These are phyloP conservation scores for Halocynthia roretzi DNA, from an alignment of 23 tunicate species.

Conservation along the genomic window DNA sequence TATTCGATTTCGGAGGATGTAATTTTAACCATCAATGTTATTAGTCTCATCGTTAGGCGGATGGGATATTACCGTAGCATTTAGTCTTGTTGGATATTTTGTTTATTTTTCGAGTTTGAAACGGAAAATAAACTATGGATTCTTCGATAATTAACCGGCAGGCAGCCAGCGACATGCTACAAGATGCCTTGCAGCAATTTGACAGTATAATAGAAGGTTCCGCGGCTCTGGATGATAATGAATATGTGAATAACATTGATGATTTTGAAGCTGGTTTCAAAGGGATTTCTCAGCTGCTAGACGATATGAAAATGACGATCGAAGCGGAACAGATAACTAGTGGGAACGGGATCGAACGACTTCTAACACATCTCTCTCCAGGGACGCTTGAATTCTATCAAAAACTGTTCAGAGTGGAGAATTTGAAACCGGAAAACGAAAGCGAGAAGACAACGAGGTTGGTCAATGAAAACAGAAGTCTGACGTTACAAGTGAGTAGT, in stretches of 20 bases:
- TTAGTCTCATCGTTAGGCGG: too few relatives aligned
- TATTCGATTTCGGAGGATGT: too few relatives aligned
- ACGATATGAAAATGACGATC: conserved; percentile 68
- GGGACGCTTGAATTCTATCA: conserved; percentile 62
- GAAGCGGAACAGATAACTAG: conserved; percentile 55
- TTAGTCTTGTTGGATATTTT: too few relatives aligned
- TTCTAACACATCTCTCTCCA: conserved; percentile 30
- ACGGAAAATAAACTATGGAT: too few relatives aligned
- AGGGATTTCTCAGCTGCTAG: conserved; percentile 71
- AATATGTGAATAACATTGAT: background rate
- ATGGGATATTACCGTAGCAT: too few relatives aligned
- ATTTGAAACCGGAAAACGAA: conserved; percentile 18
- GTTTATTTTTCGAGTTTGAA: too few relatives aligned
- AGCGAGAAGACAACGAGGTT: conserved; percentile 22
- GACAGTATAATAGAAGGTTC: conserved; percentile 68
- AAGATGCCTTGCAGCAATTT: conserved; percentile 88
- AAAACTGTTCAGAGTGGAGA: conserved; percentile 35
- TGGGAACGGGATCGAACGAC: conserved; percentile 16
- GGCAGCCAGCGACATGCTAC: conserved; percentile 89
- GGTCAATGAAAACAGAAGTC: conserved; percentile 29
- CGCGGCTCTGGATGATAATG: background rate
- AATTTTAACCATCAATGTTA: too few relatives aligned
- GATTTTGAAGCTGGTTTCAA: conserved; percentile 35
- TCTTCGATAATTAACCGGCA: too few relatives aligned
- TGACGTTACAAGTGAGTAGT: conserved; percentile 49